Evolutionary conservation across 2,888 invertebrate genomes (phyloP).

Genomic region (Conops quadrifasciatus): DNA sequence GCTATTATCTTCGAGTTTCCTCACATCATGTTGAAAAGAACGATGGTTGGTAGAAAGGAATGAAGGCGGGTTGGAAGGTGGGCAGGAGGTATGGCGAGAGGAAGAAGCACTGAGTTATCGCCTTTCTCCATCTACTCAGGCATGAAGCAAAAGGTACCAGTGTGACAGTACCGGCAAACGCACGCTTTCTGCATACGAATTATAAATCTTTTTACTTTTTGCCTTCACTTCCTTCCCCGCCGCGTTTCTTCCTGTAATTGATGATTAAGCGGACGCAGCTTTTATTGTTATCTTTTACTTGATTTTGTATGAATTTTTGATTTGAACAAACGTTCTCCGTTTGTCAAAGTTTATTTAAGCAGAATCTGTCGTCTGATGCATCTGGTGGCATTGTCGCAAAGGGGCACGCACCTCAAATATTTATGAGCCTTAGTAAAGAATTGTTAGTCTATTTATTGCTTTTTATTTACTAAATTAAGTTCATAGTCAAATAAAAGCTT

Average conservation of each 20-base stretch:
- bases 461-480: too few species aligned
- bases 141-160: too few species aligned
- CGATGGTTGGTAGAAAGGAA: too few species aligned
- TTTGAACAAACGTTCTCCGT: conserved; percentile 4
- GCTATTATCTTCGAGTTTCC: background rate
- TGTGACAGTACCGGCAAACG: too few species aligned
- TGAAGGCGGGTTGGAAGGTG: background rate
- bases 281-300: conserved; percentile 18
- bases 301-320: conserved; percentile 17
- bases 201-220: too few species aligned
- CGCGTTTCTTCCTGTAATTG: too few species aligned
- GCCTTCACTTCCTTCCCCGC: background rate
- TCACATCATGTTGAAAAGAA: background rate
- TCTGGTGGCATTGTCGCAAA: background rate
- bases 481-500: too few species aligned
- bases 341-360: conserved; percentile 3
- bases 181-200: conserved; percentile 15
- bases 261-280: conserved; percentile 20
- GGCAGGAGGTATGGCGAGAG: too few species aligned
- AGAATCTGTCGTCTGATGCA: background rate
- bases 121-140: background rate
- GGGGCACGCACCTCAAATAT: background rate
- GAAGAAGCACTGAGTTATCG: too few species aligned
- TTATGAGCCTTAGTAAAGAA: background rate
- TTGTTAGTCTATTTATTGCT: too few species aligned